These are phyloP conservation scores for Ctena decussata DNA, from an alignment of 2,888 invertebrate genomes.

Conservation along the genomic window DNA sequence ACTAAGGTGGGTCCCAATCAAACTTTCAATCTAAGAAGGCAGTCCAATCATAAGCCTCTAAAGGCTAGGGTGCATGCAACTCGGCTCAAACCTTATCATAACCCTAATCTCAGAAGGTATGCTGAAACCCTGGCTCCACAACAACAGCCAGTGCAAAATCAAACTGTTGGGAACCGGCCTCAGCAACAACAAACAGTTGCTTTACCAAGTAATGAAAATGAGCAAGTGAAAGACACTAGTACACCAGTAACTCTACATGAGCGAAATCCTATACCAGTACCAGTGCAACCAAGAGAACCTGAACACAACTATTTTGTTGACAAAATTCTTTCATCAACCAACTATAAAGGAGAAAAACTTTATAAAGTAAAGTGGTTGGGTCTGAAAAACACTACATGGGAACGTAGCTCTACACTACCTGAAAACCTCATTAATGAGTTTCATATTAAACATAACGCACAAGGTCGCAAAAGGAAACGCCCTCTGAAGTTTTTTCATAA, in stretches of 20 bases:
- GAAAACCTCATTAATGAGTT: background rate
- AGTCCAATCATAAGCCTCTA: background rate
- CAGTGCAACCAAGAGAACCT: background rate
- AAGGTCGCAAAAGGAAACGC: background rate
- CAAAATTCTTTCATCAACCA: background rate
- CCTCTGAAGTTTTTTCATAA: background rate
- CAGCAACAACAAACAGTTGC: too few relatives aligned
- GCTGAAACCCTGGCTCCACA: background rate
- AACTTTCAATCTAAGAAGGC: constrained; percentile 27
- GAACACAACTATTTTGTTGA: constrained; percentile 5
- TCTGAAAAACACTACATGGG: background rate
- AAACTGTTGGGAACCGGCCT: too few relatives aligned
- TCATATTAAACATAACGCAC: background rate
- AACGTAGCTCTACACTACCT: background rate
- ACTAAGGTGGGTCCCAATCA: constrained; percentile 40
- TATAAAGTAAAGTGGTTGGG: constrained; percentile 9
- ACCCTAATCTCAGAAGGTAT: background rate
- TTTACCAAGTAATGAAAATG: background rate
- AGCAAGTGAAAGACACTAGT: background rate
- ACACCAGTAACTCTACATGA: too few relatives aligned
- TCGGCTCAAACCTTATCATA: background rate
- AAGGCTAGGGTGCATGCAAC: background rate
- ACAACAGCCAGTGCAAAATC: too few relatives aligned
- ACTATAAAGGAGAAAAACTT: background rate
- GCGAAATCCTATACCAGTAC: background rate